Conservation (phyloP, 1,140 invertebrate species). For the Wiebesia pumilae region DNA sequence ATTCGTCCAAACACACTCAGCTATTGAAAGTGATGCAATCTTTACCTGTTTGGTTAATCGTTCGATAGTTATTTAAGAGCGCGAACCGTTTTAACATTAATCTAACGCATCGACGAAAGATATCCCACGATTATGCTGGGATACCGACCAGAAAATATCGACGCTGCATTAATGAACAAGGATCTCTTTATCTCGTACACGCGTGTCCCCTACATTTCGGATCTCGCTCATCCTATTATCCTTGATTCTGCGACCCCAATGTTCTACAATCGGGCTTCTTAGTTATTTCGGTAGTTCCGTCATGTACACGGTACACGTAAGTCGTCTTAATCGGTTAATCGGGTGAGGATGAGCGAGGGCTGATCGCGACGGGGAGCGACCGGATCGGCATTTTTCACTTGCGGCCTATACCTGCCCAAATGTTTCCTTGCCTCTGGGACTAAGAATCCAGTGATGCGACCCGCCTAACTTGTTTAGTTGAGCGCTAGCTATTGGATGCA, state of each 20-base stretch:
- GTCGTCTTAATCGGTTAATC: conserved; percentile 62
- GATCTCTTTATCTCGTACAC: neutral
- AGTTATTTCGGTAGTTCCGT: neutral
- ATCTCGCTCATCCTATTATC: conserved; percentile 11
- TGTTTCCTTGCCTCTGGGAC: neutral
- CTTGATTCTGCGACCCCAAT: neutral
- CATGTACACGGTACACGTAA: conserved; percentile 57
- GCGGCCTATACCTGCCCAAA: neutral
- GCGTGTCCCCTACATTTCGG: neutral
- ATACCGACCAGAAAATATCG: neutral
- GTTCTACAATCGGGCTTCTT: neutral
- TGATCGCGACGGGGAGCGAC: neutral
- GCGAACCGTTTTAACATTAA: too few species aligned
- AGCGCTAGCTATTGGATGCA: too few species aligned
- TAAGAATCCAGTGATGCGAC: neutral
- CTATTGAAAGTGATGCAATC: neutral
- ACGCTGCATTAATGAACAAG: neutral
- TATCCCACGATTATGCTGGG: neutral
- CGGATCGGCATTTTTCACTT: neutral
- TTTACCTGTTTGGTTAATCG: neutral
- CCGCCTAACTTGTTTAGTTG: too few species aligned
- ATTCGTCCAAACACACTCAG: neutral
- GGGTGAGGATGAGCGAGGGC: neutral
- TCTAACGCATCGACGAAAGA: neutral
- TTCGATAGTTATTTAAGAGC: too few species aligned